A percentile compares a stretch with the other conserved stretches of the same genome.
Conservation (phyloP, 2,888 invertebrate species). For the Brenthis daphne region DNA sequence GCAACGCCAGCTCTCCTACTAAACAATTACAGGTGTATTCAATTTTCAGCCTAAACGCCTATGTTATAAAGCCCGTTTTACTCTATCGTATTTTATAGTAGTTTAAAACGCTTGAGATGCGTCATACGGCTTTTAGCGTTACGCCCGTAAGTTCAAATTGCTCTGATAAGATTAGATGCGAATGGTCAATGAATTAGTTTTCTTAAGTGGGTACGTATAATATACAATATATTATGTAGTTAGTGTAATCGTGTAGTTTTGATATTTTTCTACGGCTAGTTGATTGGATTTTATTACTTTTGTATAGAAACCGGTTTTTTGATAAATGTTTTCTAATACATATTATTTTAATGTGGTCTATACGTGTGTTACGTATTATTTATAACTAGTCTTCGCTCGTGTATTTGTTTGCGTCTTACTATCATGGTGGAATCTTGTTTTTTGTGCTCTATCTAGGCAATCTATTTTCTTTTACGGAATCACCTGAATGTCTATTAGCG, state of each 20-base stretch:
- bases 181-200: slow-evolving; percentile 39
- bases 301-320: too few species aligned
- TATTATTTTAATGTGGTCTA: not conserved
- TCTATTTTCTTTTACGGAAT: too few species aligned
- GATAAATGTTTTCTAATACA: too few species aligned
- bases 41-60: not conserved
- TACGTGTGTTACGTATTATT: not conserved
- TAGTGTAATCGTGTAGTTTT: slow-evolving; percentile 1
- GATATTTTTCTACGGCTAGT: slow-evolving; percentile 10
- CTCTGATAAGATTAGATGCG: slow-evolving; percentile 30
- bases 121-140: slow-evolving; percentile 31
- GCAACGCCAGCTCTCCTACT: not conserved
- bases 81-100: not conserved
- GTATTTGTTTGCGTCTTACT: not conserved
- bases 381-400: not conserved
- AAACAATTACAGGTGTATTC: not conserved
- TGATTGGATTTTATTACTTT: not conserved
- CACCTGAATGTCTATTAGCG: too few species aligned
- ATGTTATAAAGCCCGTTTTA: not conserved
- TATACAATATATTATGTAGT: too few species aligned
- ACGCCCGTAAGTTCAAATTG: slow-evolving; percentile 35
- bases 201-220: slow-evolving; percentile 1
- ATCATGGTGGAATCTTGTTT: not conserved
- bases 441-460: not conserved
- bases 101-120: not conserved